Percentiles rank a stretch among this genome's conserved stretches.
phyloP scores from a whole-genome alignment of 2,888 invertebrate species.

The Prosapia bicincta region DNA sequence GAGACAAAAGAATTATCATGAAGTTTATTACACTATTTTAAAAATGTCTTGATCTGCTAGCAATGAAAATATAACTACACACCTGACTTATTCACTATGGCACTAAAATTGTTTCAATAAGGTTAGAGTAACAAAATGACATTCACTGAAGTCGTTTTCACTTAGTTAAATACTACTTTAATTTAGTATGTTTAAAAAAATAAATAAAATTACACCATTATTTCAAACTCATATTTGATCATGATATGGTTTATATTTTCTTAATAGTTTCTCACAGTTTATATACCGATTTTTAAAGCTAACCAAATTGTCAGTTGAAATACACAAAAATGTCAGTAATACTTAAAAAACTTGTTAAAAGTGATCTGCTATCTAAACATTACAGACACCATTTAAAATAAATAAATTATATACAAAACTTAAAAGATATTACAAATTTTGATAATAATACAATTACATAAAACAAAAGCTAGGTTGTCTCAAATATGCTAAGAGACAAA shows the following conservation, averaged over 20 bases:
- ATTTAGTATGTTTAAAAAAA: not conserved
- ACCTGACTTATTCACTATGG: not conserved
- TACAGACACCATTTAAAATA: not conserved
- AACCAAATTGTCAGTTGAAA: not conserved
- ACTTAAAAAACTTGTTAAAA: not conserved
- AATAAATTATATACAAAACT: not conserved
- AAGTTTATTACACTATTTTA: not conserved
- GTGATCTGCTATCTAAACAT: not conserved
- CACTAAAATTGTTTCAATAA: not conserved
- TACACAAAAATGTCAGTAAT: not conserved
- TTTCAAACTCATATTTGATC: not conserved
- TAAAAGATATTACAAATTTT: not conserved
- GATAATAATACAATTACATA: not conserved
- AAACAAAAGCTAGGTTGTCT: not conserved
- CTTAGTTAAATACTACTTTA: not conserved
- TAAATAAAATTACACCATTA: not conserved
- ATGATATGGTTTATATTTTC: not conserved
- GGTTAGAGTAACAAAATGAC: not conserved
- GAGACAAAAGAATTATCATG: not conserved
- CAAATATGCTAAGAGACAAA: too few species aligned
- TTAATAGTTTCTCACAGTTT: not conserved
- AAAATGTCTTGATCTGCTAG: not conserved
- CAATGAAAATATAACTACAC: not conserved
- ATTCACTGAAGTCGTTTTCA: not conserved
- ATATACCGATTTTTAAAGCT: too few species aligned